Conservation (phyloP, 2,797 vertebrate species). For the Bradypus variegatus region DNA sequence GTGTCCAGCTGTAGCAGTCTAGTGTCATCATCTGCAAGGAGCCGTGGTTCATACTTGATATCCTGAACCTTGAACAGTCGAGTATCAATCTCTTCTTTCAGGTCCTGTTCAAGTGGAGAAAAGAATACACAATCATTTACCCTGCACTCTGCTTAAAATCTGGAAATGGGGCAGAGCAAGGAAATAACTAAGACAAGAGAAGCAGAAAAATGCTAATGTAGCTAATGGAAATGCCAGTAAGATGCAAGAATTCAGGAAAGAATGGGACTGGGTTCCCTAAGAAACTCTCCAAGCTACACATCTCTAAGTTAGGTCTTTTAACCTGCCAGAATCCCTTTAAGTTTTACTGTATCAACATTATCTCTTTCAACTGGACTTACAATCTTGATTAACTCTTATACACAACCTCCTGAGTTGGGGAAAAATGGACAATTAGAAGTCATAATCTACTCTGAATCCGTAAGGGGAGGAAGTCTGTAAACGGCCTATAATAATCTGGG, state of each 20-base stretch:
- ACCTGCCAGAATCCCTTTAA: background rate
- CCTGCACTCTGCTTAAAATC: background rate
- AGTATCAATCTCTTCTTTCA: slow-evolving; percentile 90
- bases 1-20: slow-evolving; percentile 79
- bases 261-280: background rate
- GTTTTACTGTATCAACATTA: background rate
- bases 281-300: background rate
- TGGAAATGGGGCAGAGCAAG: background rate
- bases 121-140: background rate
- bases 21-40: slow-evolving; percentile 83
- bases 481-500: background rate
- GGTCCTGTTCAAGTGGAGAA: slow-evolving; percentile 74
- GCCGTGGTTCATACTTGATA: slow-evolving; percentile 88
- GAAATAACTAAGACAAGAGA: background rate
- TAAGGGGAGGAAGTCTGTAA: background rate
- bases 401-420: background rate
- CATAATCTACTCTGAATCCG: background rate
- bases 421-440: background rate
- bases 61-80: slow-evolving; percentile 87
- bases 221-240: background rate
- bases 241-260: background rate
- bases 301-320: background rate
- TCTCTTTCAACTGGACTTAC: background rate
- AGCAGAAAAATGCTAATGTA: background rate
- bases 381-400: background rate